Percentiles rank a stretch among this genome's conserved stretches.
phyloP scores from a whole-genome alignment of 1,140 invertebrate species.

The Trinorchestia longiramus region DNA sequence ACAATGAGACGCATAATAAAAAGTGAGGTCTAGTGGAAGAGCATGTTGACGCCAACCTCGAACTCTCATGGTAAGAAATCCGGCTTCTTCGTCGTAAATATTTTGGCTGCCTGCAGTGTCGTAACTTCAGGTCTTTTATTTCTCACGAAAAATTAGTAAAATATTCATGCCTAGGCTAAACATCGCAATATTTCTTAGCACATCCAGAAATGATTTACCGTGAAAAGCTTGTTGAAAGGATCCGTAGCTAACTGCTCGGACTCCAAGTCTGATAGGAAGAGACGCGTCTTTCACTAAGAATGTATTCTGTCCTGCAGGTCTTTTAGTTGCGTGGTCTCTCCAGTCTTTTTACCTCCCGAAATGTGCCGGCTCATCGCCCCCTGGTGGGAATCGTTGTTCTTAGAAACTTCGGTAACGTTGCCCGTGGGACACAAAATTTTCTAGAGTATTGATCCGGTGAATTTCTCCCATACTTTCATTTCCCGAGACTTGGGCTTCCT shows the following conservation, averaged over 20 bases:
- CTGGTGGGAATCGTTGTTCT: constrained; percentile 6
- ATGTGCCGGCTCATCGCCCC: neutral
- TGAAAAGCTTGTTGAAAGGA: neutral
- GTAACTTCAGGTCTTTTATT: neutral
- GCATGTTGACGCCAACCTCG: neutral
- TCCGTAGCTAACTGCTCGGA: neutral
- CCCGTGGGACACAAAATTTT: constrained; percentile 5
- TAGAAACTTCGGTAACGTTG: neutral
- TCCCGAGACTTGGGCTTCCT: neutral
- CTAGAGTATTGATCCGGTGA: neutral
- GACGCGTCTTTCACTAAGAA: neutral
- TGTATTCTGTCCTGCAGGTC: neutral
- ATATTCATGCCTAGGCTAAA: neutral
- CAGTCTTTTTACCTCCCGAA: neutral
- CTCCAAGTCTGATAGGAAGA: constrained; percentile 11
- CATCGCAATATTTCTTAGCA: neutral
- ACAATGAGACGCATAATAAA: neutral
- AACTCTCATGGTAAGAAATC: neutral
- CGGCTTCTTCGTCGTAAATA: neutral
- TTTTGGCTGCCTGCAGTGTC: neutral
- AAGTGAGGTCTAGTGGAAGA: neutral
- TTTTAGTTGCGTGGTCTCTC: neutral
- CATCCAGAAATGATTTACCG: neutral
- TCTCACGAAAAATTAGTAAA: neutral
- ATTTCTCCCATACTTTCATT: constrained; percentile 20